Evolutionary conservation across 2,888 invertebrate species (phyloP), one percentile per base, ranked within the genome.

Genomic region (Aleiodes alternator): DNA sequence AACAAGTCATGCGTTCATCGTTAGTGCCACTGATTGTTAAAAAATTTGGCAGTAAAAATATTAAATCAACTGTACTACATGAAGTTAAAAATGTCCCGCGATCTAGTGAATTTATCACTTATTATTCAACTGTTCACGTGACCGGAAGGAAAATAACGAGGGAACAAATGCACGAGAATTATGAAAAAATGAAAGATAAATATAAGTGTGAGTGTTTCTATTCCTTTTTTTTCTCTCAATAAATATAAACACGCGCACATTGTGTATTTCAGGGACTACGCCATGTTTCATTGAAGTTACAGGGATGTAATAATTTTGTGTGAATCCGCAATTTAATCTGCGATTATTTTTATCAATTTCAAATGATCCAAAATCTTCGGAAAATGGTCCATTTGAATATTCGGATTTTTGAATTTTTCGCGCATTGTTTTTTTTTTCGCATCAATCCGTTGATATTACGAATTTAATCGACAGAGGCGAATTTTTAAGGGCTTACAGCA

Each of bases 161-260:
- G 38, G 82, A 84, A 53, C 79, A 80, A 66, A 86, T 89, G 88
- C 84, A 79, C 43, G 77, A 83, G 5, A 86, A 88, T 80, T 89
- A 89, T 73, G 77, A 76, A 34, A 87, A 80, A 79, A 84, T 85
- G 83, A 82, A 82, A 72, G 86, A 86, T 5, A 89, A 89, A 81
- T 89, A 86, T 80, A 84, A 84, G 81, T 89, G 89, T 89, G 76
- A 89, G 89, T 89, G 83, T 5, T n/a, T 53, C 16, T 6, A 16
- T 53, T n/a, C n/a, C n/a, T n/a, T n/a, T 16, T 16, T 53, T 14
- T 53, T 14, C 4, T 16, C 5, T n/a, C 3, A 53, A 53, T 53
- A 53, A 16, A 53, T 53, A 53, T 9, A 16, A 38, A 57, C 50
- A 69, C 48, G 59, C 66, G 55, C 55, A 48, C 50, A 59, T 55